These are phyloP conservation scores for Peribatodes rhomboidaria DNA, from an alignment of 2,888 invertebrate genomes.

Conservation along the genomic window DNA sequence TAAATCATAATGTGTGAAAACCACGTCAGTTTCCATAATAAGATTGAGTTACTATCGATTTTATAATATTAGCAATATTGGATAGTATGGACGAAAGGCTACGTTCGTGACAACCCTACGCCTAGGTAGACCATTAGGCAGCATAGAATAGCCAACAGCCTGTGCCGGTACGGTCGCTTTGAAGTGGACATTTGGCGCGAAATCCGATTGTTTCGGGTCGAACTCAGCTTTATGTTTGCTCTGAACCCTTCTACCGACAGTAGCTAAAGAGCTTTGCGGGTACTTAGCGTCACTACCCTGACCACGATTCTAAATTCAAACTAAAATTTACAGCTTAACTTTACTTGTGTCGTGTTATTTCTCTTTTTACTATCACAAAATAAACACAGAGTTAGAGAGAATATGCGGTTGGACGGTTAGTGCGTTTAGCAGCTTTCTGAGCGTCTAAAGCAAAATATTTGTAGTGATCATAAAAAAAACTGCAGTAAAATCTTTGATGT, in stretches of 20 bases:
- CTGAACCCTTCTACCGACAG: slow-evolving; percentile 15
- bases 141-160: slow-evolving; percentile 14
- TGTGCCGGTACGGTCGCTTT: slow-evolving; percentile 44
- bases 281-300: slow-evolving; percentile 14
- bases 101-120: slow-evolving; percentile 7
- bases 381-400: too few relatives aligned
- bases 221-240: slow-evolving; percentile 22
- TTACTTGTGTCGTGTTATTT: background rate
- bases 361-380: background rate
- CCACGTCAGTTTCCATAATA: too few relatives aligned
- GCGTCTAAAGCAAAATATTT: too few relatives aligned
- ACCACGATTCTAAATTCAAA: slow-evolving; percentile 8
- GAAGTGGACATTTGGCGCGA: slow-evolving; percentile 39
- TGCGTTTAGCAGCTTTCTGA: too few relatives aligned
- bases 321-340: background rate
- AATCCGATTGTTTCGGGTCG: slow-evolving; percentile 40
- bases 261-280: slow-evolving; percentile 16
- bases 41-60: too few relatives aligned
- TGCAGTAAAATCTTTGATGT: too few relatives aligned
- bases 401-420: too few relatives aligned
- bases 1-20: too few relatives aligned
- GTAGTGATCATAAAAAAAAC: too few relatives aligned
- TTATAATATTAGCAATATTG: too few relatives aligned
- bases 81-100: too few relatives aligned
- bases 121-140: slow-evolving; percentile 10